Evolutionary conservation across 2,888 invertebrate genomes (phyloP), one percentile per base, ranked within the genome.

Genomic region (Xestia ashworthii): DNA sequence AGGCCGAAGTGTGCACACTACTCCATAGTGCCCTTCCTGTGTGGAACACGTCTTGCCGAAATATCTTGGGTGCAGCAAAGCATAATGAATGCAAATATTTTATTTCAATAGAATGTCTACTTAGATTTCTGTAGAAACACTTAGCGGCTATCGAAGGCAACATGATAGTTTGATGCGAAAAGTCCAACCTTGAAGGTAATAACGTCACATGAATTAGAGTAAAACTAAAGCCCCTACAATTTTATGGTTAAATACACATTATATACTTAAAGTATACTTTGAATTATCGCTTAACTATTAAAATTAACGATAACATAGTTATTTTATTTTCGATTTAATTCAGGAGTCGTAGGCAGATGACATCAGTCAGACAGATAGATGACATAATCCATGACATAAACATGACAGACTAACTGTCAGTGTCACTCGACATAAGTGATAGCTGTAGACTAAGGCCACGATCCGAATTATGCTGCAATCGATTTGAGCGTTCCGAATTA

Each of bases 41-140:
- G 70, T 86, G 82, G 70, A 87, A 88, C 71, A 88, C 85, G 67
- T 92, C 88, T 76, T 91, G 90, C n/a, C 87, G 90, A 60, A 93
- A 78, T 72, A 87, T 85, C 78, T 87, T 90, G 73, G 92, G 87
- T 69, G 89, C 78, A 71, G 90, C 89, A 71, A 91, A 87, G 83
- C 92, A 92, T 80, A 95, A 74, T 44, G 92, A 90, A 83, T 94
- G 93, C 74, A 95, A 89, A 82, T 92, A 91, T 89, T 94, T 95
- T 64, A 94, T 88, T 84, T 94, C 93, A 60, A 89, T 82, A 66
- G 94, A 92, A 76, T 92, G 91, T 86, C 92, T 93, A 80, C 93
- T 91, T 72, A 95, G 73, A 89, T 94, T 95, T 87, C 93, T 93
- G 89, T 93, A 96, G 78, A 96, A 91, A 88, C 90, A 92, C 88